Percentiles rank a stretch among this genome's conserved stretches.
Evolutionary conservation across 2,113 vertebrate genomes (phyloP).

Genomic region (Prinia subflava): DNA sequence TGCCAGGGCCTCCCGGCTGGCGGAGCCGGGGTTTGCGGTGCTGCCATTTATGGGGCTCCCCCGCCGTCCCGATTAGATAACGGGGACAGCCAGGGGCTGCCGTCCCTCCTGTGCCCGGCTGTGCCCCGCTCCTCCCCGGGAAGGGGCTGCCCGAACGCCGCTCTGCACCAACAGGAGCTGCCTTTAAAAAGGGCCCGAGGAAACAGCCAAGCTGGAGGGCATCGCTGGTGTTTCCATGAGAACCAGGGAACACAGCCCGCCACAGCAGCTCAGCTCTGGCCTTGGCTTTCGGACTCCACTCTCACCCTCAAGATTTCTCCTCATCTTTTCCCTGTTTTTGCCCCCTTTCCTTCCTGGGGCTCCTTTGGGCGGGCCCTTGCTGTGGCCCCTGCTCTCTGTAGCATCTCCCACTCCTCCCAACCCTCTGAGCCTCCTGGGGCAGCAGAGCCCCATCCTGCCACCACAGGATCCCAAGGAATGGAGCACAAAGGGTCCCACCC

Average conservation of each 20-base stretch:
- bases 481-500: not conserved
- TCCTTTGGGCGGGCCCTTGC: not conserved
- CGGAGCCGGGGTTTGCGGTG: accelerated
- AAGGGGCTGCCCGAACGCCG: not conserved
- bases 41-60: slow-evolving; percentile 6
- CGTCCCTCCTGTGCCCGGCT: accelerated
- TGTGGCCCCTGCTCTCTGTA: not conserved
- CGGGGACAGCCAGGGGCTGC: not conserved
- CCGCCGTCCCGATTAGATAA: not conserved
- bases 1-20: accelerated
- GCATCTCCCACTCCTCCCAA: not conserved
- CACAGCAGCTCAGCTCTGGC: not conserved
- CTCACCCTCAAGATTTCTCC: not conserved
- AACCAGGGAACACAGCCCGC: not conserved
- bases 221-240: slow-evolving; percentile 1
- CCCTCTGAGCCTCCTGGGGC: not conserved
- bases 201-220: not conserved
- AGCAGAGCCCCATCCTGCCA: not conserved
- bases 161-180: not conserved
- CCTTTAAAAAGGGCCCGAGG: not conserved
- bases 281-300: accelerated
- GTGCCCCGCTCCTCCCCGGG: not conserved
- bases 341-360: not conserved
- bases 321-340: not conserved
- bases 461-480: not conserved